Evolutionary conservation across 2,113 vertebrate genomes (phyloP).

Genomic region (Loxodonta africana): DNA sequence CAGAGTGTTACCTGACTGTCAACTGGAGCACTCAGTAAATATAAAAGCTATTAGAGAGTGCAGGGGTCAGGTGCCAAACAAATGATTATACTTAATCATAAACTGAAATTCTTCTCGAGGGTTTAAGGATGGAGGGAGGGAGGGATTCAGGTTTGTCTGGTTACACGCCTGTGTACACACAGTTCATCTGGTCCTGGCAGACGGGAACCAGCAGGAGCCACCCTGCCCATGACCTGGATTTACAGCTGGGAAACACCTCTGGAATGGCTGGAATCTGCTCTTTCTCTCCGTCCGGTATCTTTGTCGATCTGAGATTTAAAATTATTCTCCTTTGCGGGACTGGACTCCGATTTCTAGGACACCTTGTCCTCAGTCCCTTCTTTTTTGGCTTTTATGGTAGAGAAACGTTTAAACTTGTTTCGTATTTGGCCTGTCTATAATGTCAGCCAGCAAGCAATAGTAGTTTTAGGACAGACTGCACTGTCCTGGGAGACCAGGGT

Average conservation of each 20-base stretch:
- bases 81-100: background rate
- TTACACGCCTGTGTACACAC: background rate
- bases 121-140: background rate
- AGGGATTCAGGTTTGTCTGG: background rate
- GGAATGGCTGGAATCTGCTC: constrained; percentile 59
- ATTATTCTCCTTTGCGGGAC: background rate
- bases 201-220: background rate
- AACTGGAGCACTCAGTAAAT: background rate
- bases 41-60: background rate
- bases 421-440: background rate
- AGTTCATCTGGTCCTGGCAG: background rate
- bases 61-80: background rate
- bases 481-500: background rate
- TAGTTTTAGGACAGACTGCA: background rate
- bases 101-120: background rate
- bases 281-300: background rate
- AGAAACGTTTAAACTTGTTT: background rate
- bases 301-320: constrained; percentile 7
- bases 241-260: background rate
- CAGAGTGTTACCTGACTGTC: constrained; percentile 10
- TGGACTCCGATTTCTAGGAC: background rate
- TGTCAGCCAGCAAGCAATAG: background rate
- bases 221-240: background rate
- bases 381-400: background rate
- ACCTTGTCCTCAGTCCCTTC: background rate